A percentile compares a stretch with the other conserved stretches of the same genome.
Conservation (phyloP, 2,888 invertebrate genomes). For the Xiphydria camelus region DNA sequence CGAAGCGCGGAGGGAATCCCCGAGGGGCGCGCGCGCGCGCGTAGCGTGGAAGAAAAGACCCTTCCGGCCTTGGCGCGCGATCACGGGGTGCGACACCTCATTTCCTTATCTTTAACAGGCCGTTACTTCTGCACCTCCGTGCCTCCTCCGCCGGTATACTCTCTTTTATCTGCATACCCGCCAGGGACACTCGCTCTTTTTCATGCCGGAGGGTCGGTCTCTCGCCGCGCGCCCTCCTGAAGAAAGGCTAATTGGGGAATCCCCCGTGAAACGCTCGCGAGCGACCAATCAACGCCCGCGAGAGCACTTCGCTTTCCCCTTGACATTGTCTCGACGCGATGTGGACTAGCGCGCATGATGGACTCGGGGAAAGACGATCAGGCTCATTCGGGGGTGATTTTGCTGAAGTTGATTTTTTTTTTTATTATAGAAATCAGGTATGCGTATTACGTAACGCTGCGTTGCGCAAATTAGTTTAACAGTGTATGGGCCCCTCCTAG, state of each 20-base stretch:
- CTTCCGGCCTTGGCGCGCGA: slow-evolving; percentile 31
- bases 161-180: slow-evolving; percentile 18
- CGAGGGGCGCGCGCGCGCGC: slow-evolving; percentile 19
- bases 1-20: slow-evolving; percentile 21
- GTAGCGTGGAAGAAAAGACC: slow-evolving; percentile 31
- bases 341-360: too few relatives aligned
- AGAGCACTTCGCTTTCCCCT: too few relatives aligned
- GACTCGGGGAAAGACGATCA: too few relatives aligned
- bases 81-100: slow-evolving; percentile 52
- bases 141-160: slow-evolving; percentile 20
- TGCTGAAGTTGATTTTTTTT: too few relatives aligned
- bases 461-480: too few relatives aligned
- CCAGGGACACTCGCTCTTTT: slow-evolving; percentile 13
- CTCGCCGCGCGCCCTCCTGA: too few relatives aligned
- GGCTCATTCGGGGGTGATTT: too few relatives aligned
- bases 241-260: slow-evolving; percentile 15
- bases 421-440: too few relatives aligned
- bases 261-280: neutral
- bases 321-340: too few relatives aligned
- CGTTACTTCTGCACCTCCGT: slow-evolving; percentile 42
- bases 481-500: too few relatives aligned
- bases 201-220: slow-evolving; percentile 4
- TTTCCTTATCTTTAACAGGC: slow-evolving; percentile 59
- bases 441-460: too few relatives aligned
- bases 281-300: too few relatives aligned